Evolutionary conservation across 2,113 vertebrate species (phyloP).

Genomic region (Bostrychus sinensis): DNA sequence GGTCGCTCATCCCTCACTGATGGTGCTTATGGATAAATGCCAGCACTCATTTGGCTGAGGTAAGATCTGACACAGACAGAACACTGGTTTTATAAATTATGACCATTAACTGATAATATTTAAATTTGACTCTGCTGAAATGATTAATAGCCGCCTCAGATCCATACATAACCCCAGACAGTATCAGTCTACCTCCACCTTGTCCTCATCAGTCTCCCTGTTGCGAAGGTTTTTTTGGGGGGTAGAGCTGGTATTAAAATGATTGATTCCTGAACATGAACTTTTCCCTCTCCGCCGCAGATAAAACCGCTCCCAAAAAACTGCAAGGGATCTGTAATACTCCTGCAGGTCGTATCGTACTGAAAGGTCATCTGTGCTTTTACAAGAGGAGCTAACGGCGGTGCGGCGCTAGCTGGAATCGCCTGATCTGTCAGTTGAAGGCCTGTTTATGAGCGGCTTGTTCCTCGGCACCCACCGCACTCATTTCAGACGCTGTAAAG

Average conservation of each 20-base stretch:
- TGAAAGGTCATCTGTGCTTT: conserved; percentile 77
- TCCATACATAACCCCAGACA: background rate
- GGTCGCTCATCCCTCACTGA: conserved; percentile 1
- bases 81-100: background rate
- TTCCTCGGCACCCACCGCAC: conserved; percentile 50
- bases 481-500: conserved; percentile 72
- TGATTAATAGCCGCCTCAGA: background rate
- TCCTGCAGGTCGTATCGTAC: conserved; percentile 57
- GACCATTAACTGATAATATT: conserved; percentile 4
- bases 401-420: conserved; percentile 65
- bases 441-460: conserved; percentile 73
- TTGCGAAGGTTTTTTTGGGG: background rate
- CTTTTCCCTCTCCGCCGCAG: conserved; percentile 36
- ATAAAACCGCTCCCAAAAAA: conserved; percentile 19
- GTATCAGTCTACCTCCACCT: background rate
- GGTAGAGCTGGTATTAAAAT: conserved; percentile 15
- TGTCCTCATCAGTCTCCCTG: background rate
- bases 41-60: background rate
- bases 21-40: background rate
- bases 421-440: conserved; percentile 71
- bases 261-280: conserved; percentile 23
- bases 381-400: conserved; percentile 73
- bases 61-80: background rate
- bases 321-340: conserved; percentile 57
- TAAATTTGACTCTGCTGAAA: background rate